Percentiles rank a stretch among this genome's conserved stretches.
Evolutionary conservation across 1,140 invertebrate genomes (phyloP).

Genomic region (Eriocheir sinensis): DNA sequence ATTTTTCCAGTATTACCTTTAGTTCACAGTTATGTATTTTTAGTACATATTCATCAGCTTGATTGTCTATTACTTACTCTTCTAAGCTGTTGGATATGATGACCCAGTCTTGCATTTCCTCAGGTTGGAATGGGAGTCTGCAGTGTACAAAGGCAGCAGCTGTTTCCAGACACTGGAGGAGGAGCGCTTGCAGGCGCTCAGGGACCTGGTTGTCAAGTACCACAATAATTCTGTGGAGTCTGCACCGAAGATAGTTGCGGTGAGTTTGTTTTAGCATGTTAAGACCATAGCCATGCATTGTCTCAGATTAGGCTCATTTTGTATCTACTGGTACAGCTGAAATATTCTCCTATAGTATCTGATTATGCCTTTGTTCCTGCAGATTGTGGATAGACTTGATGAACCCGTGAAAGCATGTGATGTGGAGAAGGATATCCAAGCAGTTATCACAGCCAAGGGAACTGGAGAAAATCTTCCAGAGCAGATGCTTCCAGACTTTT

Average conservation of each 20-base stretch:
- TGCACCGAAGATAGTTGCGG: constrained; percentile 84
- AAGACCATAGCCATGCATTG: too few species aligned
- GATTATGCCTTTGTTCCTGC: background rate
- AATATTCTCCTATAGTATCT: too few species aligned
- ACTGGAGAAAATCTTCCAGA: constrained; percentile 86
- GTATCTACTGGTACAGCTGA: too few species aligned
- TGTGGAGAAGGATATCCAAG: constrained; percentile 88
- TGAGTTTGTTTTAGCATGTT: constrained; percentile 72
- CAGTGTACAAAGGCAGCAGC: constrained; percentile 89
- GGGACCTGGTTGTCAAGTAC: constrained; percentile 90
- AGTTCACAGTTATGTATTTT: too few species aligned
- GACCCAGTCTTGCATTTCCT: constrained; percentile 67
- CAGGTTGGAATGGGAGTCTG: constrained; percentile 95
- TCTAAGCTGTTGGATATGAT: too few species aligned
- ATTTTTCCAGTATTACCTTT: too few species aligned
- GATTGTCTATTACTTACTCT: too few species aligned
- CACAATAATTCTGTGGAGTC: constrained; percentile 89
- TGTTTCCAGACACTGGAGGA: constrained; percentile 92
- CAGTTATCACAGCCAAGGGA: constrained; percentile 85
- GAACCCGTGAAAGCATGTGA: constrained; percentile 88
- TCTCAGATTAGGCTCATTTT: too few species aligned
- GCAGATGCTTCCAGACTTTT: constrained; percentile 95
- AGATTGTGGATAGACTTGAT: constrained; percentile 85
- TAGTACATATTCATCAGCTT: too few species aligned
- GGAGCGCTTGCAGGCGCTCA: constrained; percentile 91